Conservation (phyloP, 2,888 invertebrate genomes). For the Trissolcus japonicus region DNA sequence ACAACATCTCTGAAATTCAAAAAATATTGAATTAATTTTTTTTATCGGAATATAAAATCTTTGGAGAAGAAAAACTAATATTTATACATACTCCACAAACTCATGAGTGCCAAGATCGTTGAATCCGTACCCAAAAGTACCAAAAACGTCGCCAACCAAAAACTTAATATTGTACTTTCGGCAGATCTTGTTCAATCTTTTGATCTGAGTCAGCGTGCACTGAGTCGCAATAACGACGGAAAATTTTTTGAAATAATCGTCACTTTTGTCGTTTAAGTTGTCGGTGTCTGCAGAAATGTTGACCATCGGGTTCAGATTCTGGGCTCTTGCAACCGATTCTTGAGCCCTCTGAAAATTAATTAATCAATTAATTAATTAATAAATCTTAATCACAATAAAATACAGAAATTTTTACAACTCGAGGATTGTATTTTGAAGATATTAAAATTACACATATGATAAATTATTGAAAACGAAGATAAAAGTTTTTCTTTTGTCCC, state of each 20-base stretch:
- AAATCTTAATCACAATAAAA: too few relatives aligned
- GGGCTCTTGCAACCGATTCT: conserved; percentile 86
- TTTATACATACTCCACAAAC: conserved; percentile 83
- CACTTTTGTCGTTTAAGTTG: conserved; percentile 81
- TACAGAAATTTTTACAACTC: too few relatives aligned
- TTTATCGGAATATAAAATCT: background rate
- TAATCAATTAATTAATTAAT: background rate
- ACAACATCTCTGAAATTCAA: conserved; percentile 77
- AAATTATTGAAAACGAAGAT: too few relatives aligned
- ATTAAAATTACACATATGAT: too few relatives aligned
- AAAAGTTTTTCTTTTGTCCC: conserved; percentile 62
- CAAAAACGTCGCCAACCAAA: conserved; percentile 94
- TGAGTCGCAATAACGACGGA: conserved; percentile 91
- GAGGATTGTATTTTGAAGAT: too few relatives aligned
- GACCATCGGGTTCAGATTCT: conserved; percentile 95
- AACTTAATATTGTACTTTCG: conserved; percentile 87
- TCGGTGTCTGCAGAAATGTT: conserved; percentile 84
- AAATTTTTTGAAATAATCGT: conserved; percentile 85
- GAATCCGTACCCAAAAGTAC: conserved; percentile 94
- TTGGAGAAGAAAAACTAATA: background rate
- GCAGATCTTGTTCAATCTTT: conserved; percentile 87
- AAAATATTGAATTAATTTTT: background rate
- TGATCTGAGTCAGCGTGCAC: conserved; percentile 83
- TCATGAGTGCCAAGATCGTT: conserved; percentile 91
- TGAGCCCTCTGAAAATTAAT: conserved; percentile 83